These are phyloP conservation scores for Pectinophora gossypiella DNA, from an alignment of 1,140 invertebrate genomes.

Conservation along the genomic window DNA sequence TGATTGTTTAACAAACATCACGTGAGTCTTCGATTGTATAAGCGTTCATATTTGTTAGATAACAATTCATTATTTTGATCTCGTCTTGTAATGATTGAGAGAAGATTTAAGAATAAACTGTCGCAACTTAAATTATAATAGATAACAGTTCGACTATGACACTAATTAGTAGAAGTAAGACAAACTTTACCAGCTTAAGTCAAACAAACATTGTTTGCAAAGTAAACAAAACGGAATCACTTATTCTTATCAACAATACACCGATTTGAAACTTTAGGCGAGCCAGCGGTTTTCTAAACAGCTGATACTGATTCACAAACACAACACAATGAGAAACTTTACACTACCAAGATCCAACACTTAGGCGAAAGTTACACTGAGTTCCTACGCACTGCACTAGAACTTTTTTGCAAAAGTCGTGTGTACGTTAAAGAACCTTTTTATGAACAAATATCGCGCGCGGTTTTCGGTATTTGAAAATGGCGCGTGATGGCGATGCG, in stretches of 20 bases:
- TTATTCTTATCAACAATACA: constrained; percentile 12
- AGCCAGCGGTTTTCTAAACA: background rate
- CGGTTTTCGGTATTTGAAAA: constrained; percentile 32
- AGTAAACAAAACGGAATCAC: background rate
- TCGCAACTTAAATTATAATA: too few relatives aligned
- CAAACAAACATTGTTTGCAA: background rate
- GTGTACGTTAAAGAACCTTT: constrained; percentile 20
- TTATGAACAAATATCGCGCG: constrained; percentile 8
- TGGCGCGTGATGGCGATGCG: constrained; percentile 35
- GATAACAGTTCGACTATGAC: too few relatives aligned
- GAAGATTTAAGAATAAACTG: too few relatives aligned
- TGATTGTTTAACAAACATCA: too few relatives aligned
- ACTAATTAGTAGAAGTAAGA: too few relatives aligned
- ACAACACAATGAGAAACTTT: constrained; percentile 7
- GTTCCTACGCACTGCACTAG: too few relatives aligned
- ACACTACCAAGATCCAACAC: background rate
- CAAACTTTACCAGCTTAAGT: too few relatives aligned
- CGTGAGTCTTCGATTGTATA: too few relatives aligned
- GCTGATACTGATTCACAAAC: constrained; percentile 6
- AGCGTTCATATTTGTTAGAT: too few relatives aligned
- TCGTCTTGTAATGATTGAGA: too few relatives aligned
- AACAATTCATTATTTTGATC: too few relatives aligned
- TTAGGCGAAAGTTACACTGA: too few relatives aligned
- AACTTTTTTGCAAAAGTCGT: constrained; percentile 42
- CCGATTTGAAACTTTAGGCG: constrained; percentile 19